Percentiles rank a stretch among this genome's conserved stretches.
phyloP scores from a whole-genome alignment of 2,113 vertebrate species.

The Ascaphus truei region DNA sequence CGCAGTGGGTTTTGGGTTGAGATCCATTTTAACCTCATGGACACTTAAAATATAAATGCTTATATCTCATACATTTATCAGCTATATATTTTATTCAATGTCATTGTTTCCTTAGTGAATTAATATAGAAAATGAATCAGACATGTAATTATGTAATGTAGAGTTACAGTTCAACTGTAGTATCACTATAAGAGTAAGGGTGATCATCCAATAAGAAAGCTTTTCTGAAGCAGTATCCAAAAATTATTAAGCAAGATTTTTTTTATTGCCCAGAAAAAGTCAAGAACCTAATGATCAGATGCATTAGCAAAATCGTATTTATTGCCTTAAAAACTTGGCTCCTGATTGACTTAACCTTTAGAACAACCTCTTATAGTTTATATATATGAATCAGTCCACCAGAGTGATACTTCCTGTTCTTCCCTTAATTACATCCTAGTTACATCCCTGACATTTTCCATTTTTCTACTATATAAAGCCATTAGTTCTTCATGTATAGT shows the following conservation, averaged over 20 bases:
- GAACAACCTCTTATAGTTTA: neutral
- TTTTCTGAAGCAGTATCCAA: neutral
- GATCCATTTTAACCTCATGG: too few species aligned
- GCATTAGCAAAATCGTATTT: slow-evolving; percentile 13
- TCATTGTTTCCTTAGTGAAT: too few species aligned
- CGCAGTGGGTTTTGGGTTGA: too few species aligned
- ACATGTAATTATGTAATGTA: neutral
- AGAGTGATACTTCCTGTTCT: neutral
- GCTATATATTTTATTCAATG: too few species aligned
- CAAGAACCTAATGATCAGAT: slow-evolving; percentile 2
- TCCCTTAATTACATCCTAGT: too few species aligned
- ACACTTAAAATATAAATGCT: too few species aligned
- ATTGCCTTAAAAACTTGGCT: neutral
- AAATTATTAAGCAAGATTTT: slow-evolving; percentile 9
- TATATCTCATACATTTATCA: too few species aligned
- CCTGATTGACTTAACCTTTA: slow-evolving; percentile 11
- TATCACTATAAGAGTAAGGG: neutral
- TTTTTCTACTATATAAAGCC: neutral
- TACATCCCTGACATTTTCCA: neutral
- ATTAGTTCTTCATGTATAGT: neutral
- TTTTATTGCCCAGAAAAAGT: neutral
- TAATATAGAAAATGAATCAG: too few species aligned
- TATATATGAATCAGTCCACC: too few species aligned
- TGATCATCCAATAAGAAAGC: neutral
- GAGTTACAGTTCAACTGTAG: neutral